Evolutionary conservation across 2,113 vertebrate genomes (phyloP).

Genomic region (Lethenteron reissneri): DNA sequence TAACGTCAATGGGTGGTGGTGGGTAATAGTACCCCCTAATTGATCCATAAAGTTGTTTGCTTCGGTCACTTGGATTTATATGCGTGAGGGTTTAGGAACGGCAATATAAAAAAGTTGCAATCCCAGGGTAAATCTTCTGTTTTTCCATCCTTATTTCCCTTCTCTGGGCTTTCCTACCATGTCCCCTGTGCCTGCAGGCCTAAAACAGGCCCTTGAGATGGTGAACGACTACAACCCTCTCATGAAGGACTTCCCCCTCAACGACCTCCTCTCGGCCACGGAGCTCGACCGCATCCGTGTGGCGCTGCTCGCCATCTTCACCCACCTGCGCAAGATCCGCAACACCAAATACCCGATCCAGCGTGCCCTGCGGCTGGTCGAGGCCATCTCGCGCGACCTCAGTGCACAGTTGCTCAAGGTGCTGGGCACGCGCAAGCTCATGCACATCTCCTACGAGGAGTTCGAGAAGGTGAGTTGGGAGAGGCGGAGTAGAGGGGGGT

Average conservation of each 20-base stretch:
- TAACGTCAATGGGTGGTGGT: no score
- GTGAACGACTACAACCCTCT: conserved; percentile 5
- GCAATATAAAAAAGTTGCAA: no score
- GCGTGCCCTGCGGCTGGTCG: conserved; percentile 5
- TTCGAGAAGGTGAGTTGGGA: neutral
- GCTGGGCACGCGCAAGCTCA: conserved; percentile 4
- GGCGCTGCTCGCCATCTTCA: conserved; percentile 1
- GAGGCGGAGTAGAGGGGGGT: no score
- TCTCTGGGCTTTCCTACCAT: no score
- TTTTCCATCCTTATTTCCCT: no score
- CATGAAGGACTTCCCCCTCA: conserved; percentile 6
- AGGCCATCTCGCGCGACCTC: neutral
- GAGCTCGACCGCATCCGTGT: conserved; percentile 2
- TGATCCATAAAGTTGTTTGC: no score
- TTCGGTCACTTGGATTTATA: no score
- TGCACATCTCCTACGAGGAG: conserved; percentile 1
- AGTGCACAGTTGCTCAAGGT: conserved; percentile 4
- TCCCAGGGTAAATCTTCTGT: no score
- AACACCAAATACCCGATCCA: conserved; percentile 1
- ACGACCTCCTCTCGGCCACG: conserved; percentile 2
- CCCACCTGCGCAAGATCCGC: neutral
- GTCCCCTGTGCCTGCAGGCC: neutral
- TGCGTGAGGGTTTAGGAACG: no score
- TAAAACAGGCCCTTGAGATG: conserved; percentile 1
- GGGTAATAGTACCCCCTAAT: no score